phyloP scores from a whole-genome alignment of 2,888 invertebrate genomes.

The Zaprionus bogoriensis region DNA sequence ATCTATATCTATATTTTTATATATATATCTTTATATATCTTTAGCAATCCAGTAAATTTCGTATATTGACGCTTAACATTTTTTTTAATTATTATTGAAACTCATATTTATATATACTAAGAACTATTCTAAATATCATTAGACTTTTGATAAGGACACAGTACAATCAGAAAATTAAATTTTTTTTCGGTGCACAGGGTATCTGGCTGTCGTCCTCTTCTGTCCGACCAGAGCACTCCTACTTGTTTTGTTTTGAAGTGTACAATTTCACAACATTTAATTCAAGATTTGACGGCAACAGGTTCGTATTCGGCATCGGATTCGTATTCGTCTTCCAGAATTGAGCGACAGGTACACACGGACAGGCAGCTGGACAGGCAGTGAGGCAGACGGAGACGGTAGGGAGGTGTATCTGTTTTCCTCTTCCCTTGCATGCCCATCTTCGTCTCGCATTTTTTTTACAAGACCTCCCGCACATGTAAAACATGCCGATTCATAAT shows the following conservation, averaged over 20 bases:
- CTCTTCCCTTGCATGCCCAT: constrained; percentile 9
- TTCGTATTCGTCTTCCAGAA: constrained; percentile 32
- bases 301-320: constrained; percentile 42
- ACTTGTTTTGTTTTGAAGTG: constrained; percentile 70
- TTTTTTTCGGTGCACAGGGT: neutral
- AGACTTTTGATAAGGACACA: no score
- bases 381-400: neutral
- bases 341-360: constrained; percentile 67
- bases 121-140: no score
- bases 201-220: neutral
- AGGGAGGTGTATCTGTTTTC: constrained; percentile 5
- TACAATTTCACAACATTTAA: constrained; percentile 79
- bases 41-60: no score
- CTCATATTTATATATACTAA: no score
- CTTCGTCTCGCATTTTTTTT: constrained; percentile 24
- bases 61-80: no score
- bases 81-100: no score
- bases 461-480: constrained; percentile 80
- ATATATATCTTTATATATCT: neutral
- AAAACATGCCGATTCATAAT: constrained; percentile 80
- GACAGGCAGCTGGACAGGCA: constrained; percentile 8
- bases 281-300: constrained; percentile 70
- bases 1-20: neutral
- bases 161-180: no score
- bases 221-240: constrained; percentile 5